Evolutionary conservation across 2,888 invertebrate species (phyloP).

Genomic region (Agonum fuliginosum): DNA sequence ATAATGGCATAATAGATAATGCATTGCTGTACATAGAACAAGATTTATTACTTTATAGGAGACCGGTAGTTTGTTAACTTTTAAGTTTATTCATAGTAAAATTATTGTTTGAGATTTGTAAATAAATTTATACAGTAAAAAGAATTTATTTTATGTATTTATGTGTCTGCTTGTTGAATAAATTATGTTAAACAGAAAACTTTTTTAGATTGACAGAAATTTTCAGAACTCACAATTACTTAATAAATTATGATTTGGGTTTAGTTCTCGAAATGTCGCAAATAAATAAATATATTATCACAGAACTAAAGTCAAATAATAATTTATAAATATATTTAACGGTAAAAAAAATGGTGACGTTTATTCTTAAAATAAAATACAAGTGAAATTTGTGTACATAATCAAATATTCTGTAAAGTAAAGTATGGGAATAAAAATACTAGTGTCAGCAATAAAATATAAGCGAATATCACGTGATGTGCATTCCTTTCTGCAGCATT

Average conservation of each 20-base stretch:
- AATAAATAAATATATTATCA: background rate
- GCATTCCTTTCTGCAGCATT: constrained; percentile 67
- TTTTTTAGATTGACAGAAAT: too few relatives aligned
- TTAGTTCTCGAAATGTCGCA: background rate
- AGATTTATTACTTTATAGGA: constrained; percentile 44
- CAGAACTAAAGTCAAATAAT: too few relatives aligned
- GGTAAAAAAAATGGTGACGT: background rate
- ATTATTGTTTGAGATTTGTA: constrained; percentile 8
- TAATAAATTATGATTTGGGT: background rate
- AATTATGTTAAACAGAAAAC: constrained; percentile 10
- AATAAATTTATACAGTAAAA: constrained; percentile 31
- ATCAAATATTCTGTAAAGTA: background rate
- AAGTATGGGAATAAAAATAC: background rate
- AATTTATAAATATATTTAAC: background rate
- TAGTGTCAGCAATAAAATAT: background rate
- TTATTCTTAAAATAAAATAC: background rate
- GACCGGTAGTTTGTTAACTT: constrained; percentile 24
- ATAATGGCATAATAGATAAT: constrained; percentile 34
- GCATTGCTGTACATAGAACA: constrained; percentile 48
- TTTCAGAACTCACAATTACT: too few relatives aligned
- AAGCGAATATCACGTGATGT: constrained; percentile 12
- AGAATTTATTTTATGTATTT: constrained; percentile 23
- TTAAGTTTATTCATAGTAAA: background rate
- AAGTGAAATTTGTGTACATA: background rate
- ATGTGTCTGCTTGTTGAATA: background rate